Evolutionary conservation across 2,113 vertebrate genomes (phyloP).

Genomic region (Tachycineta bicolor): DNA sequence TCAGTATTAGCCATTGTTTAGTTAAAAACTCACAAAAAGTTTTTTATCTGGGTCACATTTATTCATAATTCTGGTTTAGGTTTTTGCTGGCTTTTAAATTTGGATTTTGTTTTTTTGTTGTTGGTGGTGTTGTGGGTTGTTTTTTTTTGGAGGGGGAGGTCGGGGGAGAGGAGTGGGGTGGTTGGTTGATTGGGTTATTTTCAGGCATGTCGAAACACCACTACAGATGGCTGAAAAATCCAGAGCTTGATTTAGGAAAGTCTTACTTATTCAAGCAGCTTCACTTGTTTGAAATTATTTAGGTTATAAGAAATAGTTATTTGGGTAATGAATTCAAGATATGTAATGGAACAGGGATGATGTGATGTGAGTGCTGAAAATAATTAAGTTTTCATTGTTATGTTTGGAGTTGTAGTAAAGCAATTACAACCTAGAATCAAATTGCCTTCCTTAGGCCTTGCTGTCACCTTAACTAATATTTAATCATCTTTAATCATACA

Average conservation of each 20-base stretch:
- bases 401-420: neutral
- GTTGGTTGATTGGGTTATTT: neutral
- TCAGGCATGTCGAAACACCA: neutral
- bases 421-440: neutral
- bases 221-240: neutral
- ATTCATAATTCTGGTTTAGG: neutral
- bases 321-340: neutral
- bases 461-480: neutral
- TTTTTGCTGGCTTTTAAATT: rapidly evolving
- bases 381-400: neutral
- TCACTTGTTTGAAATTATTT: neutral
- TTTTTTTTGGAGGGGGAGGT: neutral
- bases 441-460: neutral
- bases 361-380: neutral
- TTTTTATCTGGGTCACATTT: neutral
- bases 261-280: neutral
- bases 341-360: neutral
- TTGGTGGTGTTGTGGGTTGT: neutral
- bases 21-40: neutral
- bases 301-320: neutral
- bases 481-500: neutral
- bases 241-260: neutral
- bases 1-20: neutral
- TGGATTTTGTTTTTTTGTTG: neutral
- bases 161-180: too few species aligned